Percentiles rank a stretch among this genome's conserved stretches.
phyloP scores from a whole-genome alignment of 2,888 invertebrate species.

The Campoplex capitator region DNA sequence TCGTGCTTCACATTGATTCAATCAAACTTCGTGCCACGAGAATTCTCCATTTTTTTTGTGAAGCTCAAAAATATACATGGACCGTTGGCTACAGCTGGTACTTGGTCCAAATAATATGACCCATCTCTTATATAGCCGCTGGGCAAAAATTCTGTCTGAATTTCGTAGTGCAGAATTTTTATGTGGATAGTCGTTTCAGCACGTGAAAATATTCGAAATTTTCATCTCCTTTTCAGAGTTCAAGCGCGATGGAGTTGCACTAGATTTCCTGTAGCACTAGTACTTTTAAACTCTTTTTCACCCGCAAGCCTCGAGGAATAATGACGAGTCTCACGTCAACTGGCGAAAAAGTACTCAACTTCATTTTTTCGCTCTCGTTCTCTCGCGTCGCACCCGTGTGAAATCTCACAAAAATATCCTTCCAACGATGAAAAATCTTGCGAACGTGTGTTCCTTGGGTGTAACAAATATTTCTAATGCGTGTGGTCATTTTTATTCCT shows the following conservation, averaged over 20 bases:
- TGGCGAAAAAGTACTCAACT: constrained; percentile 4
- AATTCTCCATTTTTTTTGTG: not conserved
- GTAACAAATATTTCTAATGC: not conserved
- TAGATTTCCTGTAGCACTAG: not conserved
- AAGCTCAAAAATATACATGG: not conserved
- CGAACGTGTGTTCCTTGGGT: not conserved
- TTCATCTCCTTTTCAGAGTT: not conserved
- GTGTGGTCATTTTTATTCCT: not conserved
- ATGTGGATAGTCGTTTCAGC: constrained; percentile 21
- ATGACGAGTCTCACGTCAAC: not conserved
- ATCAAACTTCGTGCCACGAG: not conserved
- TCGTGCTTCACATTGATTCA: not conserved
- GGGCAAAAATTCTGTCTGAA: not conserved
- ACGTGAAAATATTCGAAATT: constrained; percentile 33
- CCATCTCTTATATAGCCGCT: constrained; percentile 42
- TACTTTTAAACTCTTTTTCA: constrained; percentile 8
- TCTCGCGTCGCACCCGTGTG: not conserved
- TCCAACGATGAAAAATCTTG: not conserved
- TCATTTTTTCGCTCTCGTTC: not conserved
- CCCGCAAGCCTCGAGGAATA: not conserved
- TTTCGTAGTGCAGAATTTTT: constrained; percentile 4
- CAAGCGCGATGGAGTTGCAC: not conserved
- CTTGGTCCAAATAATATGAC: constrained; percentile 43
- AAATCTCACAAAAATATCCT: constrained; percentile 1
- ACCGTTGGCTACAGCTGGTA: constrained; percentile 8